A percentile compares a stretch with the other conserved stretches of the same genome.
Conservation (phyloP, 2,797 vertebrate genomes). For the Limnodromus scolopaceus region DNA sequence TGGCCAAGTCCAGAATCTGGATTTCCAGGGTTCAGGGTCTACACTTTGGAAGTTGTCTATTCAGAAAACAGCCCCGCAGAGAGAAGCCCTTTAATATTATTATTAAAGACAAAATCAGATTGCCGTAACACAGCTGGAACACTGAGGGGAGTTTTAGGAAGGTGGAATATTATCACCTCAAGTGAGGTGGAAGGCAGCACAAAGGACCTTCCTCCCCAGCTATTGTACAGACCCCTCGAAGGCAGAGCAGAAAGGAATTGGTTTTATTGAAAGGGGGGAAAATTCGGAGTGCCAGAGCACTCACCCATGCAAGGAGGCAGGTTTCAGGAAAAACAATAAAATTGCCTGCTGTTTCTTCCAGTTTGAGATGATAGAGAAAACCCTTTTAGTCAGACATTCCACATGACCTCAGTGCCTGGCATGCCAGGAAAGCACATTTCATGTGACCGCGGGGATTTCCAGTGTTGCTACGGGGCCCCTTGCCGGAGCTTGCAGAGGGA, state of each 20-base stretch:
- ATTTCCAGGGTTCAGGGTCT: not conserved
- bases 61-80: not conserved
- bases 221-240: not conserved
- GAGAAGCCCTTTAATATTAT: not conserved
- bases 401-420: slow-evolving; percentile 12
- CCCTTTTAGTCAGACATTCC: slow-evolving; percentile 20
- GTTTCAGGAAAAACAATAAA: slow-evolving; percentile 26
- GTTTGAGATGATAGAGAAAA: slow-evolving; percentile 13
- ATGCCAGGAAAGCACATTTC: slow-evolving; percentile 38
- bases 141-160: not conserved
- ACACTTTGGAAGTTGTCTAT: not conserved
- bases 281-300: not conserved
- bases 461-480: not conserved
- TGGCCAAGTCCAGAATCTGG: not conserved
- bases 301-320: not conserved
- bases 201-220: not conserved
- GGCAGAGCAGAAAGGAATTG: not conserved
- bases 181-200: not conserved
- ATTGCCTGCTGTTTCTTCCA: slow-evolving; percentile 1
- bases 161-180: not conserved
- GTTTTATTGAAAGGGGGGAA: not conserved
- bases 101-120: not conserved
- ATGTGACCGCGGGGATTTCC: slow-evolving; percentile 53
- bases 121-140: not conserved
- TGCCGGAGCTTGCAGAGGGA: slow-evolving; percentile 48